phyloP scores from a whole-genome alignment of 2,888 invertebrate species.

The Polyommatus iphigenia region DNA sequence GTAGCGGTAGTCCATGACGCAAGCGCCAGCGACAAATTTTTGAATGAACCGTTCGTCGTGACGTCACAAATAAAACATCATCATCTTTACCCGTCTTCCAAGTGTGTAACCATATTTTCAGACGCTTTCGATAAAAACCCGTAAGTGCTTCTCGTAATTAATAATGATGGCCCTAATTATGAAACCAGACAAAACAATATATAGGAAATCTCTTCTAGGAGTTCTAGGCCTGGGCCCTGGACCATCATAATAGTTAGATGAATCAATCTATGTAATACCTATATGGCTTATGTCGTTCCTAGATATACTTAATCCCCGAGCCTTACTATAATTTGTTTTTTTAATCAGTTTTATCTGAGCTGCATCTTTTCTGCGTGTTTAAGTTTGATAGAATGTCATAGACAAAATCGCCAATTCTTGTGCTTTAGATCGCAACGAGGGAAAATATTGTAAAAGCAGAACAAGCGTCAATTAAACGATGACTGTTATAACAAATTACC shows the following conservation, averaged over 20 bases:
- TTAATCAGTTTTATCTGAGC: neutral
- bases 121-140: neutral
- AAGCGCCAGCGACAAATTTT: neutral
- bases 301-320: too few species aligned
- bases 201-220: neutral
- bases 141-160: too few species aligned
- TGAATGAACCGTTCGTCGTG: neutral
- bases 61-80: neutral
- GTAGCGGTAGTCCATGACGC: constrained; percentile 1
- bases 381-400: neutral
- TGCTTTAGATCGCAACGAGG: constrained; percentile 10
- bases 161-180: too few species aligned
- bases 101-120: neutral
- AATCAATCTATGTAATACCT: too few species aligned
- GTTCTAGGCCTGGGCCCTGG: too few species aligned
- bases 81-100: neutral
- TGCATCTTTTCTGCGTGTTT: neutral
- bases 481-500: constrained; percentile 33
- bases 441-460: constrained; percentile 38
- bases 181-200: neutral
- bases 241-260: too few species aligned
- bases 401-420: constrained; percentile 11
- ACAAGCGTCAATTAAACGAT: constrained; percentile 42
- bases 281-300: too few species aligned
- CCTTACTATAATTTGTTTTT: too few species aligned